phyloP scores from a whole-genome alignment of 2,113 vertebrate genomes.

The Grallaria varia region DNA sequence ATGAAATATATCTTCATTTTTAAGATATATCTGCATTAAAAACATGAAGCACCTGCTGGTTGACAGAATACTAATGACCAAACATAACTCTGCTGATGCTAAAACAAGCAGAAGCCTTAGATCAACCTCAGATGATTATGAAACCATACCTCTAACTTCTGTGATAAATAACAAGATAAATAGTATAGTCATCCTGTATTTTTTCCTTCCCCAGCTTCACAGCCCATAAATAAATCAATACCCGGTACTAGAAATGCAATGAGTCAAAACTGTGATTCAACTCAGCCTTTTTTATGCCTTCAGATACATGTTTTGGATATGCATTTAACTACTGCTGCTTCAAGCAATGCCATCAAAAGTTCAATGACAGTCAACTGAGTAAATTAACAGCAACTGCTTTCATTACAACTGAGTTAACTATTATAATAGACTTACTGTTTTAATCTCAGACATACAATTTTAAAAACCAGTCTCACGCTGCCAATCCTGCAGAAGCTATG shows the following conservation, averaged over 20 bases:
- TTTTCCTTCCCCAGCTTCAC: neutral
- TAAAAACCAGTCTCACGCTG: neutral
- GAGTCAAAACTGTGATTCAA: constrained; percentile 27
- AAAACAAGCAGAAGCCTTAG: neutral
- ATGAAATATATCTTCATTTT: neutral
- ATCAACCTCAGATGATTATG: neutral
- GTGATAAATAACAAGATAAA: constrained; percentile 11
- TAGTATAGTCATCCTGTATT: neutral
- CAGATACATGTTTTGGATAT: neutral
- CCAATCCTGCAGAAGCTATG: neutral
- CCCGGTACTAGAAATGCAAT: neutral
- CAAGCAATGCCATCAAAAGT: neutral
- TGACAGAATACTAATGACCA: neutral
- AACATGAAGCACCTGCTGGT: neutral
- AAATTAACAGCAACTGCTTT: neutral
- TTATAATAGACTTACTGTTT: neutral
- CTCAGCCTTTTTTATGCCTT: neutral
- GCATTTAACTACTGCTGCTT: neutral
- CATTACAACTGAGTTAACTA: neutral
- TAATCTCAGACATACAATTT: neutral
- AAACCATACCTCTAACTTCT: neutral
- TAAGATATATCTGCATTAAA: neutral
- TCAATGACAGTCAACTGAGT: neutral
- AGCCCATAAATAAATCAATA: constrained; percentile 30
- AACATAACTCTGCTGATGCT: neutral